Percentiles rank a stretch among this genome's conserved stretches.
Conservation (phyloP, 2,888 invertebrate genomes). For the Megamerina dolium region DNA sequence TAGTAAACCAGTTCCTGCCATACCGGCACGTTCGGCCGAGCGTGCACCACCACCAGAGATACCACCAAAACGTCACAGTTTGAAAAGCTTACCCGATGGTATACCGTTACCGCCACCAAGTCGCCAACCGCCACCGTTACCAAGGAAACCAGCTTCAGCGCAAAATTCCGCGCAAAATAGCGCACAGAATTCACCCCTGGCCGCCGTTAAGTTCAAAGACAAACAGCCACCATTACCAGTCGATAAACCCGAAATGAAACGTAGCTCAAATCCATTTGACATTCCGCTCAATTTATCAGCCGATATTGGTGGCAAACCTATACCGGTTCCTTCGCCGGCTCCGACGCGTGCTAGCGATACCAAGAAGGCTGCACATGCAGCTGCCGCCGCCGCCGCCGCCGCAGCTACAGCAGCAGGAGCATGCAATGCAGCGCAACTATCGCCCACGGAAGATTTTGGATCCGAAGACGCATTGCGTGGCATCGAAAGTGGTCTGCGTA, state of each 20-base stretch:
- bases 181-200: constrained; percentile 44
- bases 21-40: constrained; percentile 45
- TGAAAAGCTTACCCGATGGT: constrained; percentile 44
- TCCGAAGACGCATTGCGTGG: constrained; percentile 49
- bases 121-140: constrained; percentile 47
- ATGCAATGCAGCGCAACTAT: constrained; percentile 22
- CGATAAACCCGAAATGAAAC: constrained; percentile 31
- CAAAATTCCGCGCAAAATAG: constrained; percentile 41
- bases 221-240: constrained; percentile 37
- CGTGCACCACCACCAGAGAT: constrained; percentile 47
- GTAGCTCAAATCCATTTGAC: constrained; percentile 45
- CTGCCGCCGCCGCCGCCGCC: too few relatives aligned
- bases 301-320: background rate
- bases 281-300: constrained; percentile 26
- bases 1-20: constrained; percentile 44
- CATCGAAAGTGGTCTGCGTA: constrained; percentile 48
- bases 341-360: constrained; percentile 38
- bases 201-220: constrained; percentile 40
- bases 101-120: constrained; percentile 39
- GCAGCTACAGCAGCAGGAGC: constrained; percentile 2
- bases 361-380: constrained; percentile 35
- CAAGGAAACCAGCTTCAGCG: constrained; percentile 41
- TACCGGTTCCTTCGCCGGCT: constrained; percentile 39
- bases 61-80: constrained; percentile 47
- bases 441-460: constrained; percentile 48